Evolutionary conservation across 2,797 vertebrate genomes (phyloP).

Genomic region (Botia almorhae): DNA sequence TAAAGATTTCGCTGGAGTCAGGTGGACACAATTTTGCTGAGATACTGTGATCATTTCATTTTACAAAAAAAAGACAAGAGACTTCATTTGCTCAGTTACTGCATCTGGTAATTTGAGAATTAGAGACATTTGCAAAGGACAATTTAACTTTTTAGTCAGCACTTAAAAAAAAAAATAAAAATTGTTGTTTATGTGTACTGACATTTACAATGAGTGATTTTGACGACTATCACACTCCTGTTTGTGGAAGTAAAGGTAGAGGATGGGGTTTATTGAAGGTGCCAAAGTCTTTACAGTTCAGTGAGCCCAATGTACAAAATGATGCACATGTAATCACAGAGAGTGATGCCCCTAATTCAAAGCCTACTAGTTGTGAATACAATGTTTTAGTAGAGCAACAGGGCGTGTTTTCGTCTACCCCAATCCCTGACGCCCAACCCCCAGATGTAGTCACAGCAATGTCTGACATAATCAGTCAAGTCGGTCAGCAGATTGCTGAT

Average conservation of each 20-base stretch:
- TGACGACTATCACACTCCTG: background rate
- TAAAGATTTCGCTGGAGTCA: too few species aligned
- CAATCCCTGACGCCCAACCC: background rate
- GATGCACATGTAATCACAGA: background rate
- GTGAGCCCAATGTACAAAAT: background rate
- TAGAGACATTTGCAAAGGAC: too few species aligned
- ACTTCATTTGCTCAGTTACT: too few species aligned
- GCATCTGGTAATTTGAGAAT: too few species aligned
- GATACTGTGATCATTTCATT: too few species aligned
- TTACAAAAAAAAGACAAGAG: too few species aligned
- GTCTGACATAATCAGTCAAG: constrained; percentile 33
- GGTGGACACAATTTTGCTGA: too few species aligned
- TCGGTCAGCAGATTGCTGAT: constrained; percentile 23
- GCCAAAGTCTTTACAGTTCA: constrained; percentile 16
- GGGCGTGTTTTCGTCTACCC: constrained; percentile 23
- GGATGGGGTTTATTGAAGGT: constrained; percentile 25
- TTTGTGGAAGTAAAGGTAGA: constrained; percentile 33
- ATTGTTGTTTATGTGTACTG: background rate
- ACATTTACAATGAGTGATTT: background rate
- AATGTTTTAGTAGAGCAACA: background rate
- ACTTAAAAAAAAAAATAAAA: too few species aligned
- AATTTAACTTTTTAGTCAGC: too few species aligned
- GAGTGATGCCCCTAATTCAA: background rate
- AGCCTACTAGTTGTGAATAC: background rate
- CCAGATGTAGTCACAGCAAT: constrained; percentile 13